Evolutionary conservation across 2,797 vertebrate genomes (phyloP).

Genomic region (Liparis tanakae): DNA sequence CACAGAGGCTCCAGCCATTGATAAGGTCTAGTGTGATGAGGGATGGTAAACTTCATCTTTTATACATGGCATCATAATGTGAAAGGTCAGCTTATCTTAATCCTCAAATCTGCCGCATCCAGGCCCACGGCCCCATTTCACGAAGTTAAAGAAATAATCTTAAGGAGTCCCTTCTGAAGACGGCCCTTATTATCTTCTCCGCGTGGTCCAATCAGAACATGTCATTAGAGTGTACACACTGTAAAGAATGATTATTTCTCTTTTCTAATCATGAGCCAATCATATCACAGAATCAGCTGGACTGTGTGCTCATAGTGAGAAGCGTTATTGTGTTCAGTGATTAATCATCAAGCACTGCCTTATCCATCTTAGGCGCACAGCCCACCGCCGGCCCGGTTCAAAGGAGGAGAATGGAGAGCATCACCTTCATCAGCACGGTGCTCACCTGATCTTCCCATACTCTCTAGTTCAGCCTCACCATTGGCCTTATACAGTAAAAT

Average conservation of each 20-base stretch:
- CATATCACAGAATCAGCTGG: constrained; percentile 79
- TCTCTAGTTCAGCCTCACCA: constrained; percentile 33
- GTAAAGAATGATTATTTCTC: constrained; percentile 79
- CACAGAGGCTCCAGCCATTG: constrained; percentile 77
- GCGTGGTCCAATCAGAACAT: constrained; percentile 78
- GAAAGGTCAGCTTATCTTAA: constrained; percentile 86
- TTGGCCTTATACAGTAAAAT: constrained; percentile 21
- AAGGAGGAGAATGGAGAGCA: constrained; percentile 49
- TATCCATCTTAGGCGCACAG: constrained; percentile 72
- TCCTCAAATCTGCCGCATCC: constrained; percentile 84
- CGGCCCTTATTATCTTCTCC: constrained; percentile 77
- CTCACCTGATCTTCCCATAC: constrained; percentile 56
- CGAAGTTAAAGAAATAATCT: constrained; percentile 84
- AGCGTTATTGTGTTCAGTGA: constrained; percentile 80
- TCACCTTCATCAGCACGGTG: constrained; percentile 59
- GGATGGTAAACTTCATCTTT: constrained; percentile 83
- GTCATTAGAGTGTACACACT: constrained; percentile 77
- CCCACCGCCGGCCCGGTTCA: constrained; percentile 51
- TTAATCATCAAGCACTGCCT: constrained; percentile 76
- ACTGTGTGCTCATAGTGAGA: constrained; percentile 73
- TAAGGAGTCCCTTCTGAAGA: constrained; percentile 76
- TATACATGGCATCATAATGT: constrained; percentile 83
- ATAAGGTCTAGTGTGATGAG: constrained; percentile 83
- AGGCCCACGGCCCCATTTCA: constrained; percentile 77
- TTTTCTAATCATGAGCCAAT: constrained; percentile 75